A percentile compares a stretch with the other conserved stretches of the same genome.
These are phyloP conservation scores for Holacanthella duospinosa DNA, from an alignment of 2,888 invertebrate genomes.

Conservation along the genomic window DNA sequence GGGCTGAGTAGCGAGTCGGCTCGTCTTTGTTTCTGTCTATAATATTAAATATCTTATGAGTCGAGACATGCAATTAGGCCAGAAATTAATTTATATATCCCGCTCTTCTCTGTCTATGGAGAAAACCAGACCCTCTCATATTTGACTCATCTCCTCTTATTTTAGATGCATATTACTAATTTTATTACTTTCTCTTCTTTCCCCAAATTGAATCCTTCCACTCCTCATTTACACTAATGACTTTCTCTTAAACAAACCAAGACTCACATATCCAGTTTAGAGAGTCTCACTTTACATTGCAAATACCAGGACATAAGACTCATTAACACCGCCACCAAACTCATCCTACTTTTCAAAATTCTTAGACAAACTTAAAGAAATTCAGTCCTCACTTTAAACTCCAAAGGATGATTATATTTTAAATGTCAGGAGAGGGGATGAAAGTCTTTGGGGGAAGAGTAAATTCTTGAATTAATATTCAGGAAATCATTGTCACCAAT, in stretches of 20 bases:
- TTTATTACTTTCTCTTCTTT: slow-evolving; percentile 14
- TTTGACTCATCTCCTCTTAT: slow-evolving; percentile 3
- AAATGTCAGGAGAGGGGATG: not conserved
- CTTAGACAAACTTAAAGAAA: not conserved
- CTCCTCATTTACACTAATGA: slow-evolving; percentile 10
- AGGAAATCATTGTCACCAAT: too few species aligned
- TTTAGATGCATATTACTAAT: slow-evolving; percentile 10
- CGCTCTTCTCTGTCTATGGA: too few species aligned
- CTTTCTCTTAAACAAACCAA: slow-evolving; percentile 1
- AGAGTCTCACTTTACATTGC: not conserved
- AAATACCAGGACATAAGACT: not conserved
- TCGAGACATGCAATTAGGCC: slow-evolving; percentile 37
- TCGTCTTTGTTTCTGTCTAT: slow-evolving; percentile 1
- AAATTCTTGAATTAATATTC: not conserved
- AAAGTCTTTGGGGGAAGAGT: not conserved
- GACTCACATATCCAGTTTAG: not conserved
- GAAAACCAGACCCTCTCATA: not conserved
- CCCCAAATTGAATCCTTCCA: not conserved
- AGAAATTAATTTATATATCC: slow-evolving; percentile 35
- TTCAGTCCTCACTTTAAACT: not conserved
- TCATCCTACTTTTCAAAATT: not conserved
- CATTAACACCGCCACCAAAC: not conserved
- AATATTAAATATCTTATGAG: slow-evolving; percentile 38
- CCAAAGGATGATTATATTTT: not conserved
- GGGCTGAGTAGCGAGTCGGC: too few species aligned